phyloP scores from a whole-genome alignment of 1,140 invertebrate genomes.

The Stegodyphus dumicola region DNA sequence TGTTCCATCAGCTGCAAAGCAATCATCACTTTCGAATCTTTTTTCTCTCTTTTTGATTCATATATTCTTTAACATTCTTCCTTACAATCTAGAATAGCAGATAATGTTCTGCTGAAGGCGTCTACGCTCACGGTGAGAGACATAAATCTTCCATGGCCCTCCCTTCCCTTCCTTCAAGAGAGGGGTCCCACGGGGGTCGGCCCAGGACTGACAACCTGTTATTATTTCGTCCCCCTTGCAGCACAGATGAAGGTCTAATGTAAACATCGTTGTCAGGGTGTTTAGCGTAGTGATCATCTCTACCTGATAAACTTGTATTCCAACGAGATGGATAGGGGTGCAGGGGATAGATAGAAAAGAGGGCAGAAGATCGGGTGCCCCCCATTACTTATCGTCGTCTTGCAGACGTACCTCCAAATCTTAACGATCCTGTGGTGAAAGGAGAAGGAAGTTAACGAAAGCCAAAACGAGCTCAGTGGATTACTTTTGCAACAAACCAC shows the following conservation, averaged over 20 bases:
- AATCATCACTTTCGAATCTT: background rate
- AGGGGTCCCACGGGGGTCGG: conserved; percentile 14
- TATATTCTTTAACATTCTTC: background rate
- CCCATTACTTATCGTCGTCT: background rate
- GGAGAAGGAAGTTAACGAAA: too few relatives aligned
- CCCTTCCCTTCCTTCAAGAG: background rate
- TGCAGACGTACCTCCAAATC: background rate
- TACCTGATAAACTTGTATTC: conserved; percentile 57
- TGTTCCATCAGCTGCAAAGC: background rate
- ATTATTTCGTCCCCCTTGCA: conserved; percentile 35
- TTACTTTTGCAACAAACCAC: too few relatives aligned
- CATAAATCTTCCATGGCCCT: conserved; percentile 37
- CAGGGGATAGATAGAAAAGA: background rate
- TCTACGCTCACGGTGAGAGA: conserved; percentile 41
- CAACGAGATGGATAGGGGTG: conserved; percentile 5
- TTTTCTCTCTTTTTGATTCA: background rate
- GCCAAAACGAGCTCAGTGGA: too few relatives aligned
- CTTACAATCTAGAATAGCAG: conserved; percentile 1
- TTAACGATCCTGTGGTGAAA: too few relatives aligned
- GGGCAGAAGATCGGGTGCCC: background rate
- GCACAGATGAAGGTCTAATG: conserved; percentile 50
- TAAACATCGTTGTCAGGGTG: conserved; percentile 56
- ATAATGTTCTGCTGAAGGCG: conserved; percentile 55
- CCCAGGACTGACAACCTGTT: conserved; percentile 50
- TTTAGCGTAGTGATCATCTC: conserved; percentile 50